A percentile compares a stretch with the other conserved stretches of the same genome.
Conservation (phyloP, 30 jellyfish, hydroid and myxozoan species). For the Clytia hemisphaerica region DNA sequence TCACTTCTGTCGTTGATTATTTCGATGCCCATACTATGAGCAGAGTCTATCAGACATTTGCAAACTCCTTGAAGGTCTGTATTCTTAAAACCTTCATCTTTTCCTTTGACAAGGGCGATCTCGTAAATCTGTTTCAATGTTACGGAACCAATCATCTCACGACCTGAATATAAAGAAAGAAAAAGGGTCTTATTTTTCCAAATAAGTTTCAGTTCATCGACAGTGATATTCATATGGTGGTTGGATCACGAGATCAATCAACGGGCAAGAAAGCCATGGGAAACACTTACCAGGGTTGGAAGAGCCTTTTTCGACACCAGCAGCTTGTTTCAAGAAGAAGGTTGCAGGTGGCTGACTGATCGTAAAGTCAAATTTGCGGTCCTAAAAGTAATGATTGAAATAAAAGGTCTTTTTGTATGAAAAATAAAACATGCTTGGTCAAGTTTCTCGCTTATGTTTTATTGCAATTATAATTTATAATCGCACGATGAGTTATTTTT, state of each 20-base stretch:
- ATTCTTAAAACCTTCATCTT: slow-evolving; percentile 59
- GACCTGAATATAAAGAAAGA: slow-evolving; percentile 40
- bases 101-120: slow-evolving; percentile 68
- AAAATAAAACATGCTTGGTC: not conserved
- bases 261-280: too few relatives aligned
- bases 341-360: slow-evolving; percentile 83
- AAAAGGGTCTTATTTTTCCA: not conserved
- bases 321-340: slow-evolving; percentile 72
- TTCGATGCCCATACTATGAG: slow-evolving; percentile 79
- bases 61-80: slow-evolving; percentile 63
- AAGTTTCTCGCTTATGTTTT: not conserved
- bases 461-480: not conserved
- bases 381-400: slow-evolving; percentile 35
- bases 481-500: too few relatives aligned
- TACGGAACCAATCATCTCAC: slow-evolving; percentile 74
- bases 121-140: slow-evolving; percentile 77
- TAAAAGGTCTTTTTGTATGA: not conserved
- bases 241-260: not conserved
- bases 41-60: slow-evolving; percentile 62
- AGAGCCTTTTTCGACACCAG: slow-evolving; percentile 87
- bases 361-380: slow-evolving; percentile 58
- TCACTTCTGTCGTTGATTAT: slow-evolving; percentile 58
- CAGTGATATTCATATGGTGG: not conserved
- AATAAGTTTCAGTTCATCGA: not conserved
- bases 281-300: slow-evolving; percentile 66